Base-by-base conservation (phyloP, 2,797 vertebrate genomes). In the Rhadinocentrus ornatus region DNA sequence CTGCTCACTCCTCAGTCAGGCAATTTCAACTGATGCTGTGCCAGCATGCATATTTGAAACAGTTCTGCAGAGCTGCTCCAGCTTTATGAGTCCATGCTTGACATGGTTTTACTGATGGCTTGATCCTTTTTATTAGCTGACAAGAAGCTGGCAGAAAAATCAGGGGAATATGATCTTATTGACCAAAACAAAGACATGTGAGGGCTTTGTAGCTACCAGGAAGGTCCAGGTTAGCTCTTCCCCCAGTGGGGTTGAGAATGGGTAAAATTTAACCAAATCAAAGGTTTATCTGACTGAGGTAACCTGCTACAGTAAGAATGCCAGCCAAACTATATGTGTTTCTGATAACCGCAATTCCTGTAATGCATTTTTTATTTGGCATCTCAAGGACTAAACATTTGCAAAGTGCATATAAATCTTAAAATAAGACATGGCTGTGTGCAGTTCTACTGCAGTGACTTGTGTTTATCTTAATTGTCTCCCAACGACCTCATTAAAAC, bases 71-170 rank as follows among this genome's bases (percentile, higher is more conserved):
- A 52, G 31, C 62, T 64, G 32, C 15, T 64, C 56, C 44, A 68
- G 66, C 66, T 58, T 24, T 31, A 52, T 68, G 55, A 50, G 66
- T 48, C 34, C 46, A 37, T 24, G 50, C 56, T 44, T 57, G 24
- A 57, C 13, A 34, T 67, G 24, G 24, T 48, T 67, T 57, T 58
- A 34, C 44, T 41, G 57, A 41, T 53, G 20, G 22, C 37, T 63
- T 48, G 11, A 63, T 56, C 18, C 8, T 56, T 37, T 56, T 18
- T 54, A 22, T 34, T 41, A 44, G 37, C n/a, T 41, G 29, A 8
- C 46, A 34, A 34, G 24, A 37, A 44, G 37, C 52, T 39, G 34
- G 12, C 1, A n/a, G 60, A 7, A 20, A 44, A 52, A 50, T 24
- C 32, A 60, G 46, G 29, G 20, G 26, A 57, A 48, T 31, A 35